Base-by-base conservation (phyloP, 37 sponge, comb jelly and placozoan genomes). In the Sycon ciliatum region DNA sequence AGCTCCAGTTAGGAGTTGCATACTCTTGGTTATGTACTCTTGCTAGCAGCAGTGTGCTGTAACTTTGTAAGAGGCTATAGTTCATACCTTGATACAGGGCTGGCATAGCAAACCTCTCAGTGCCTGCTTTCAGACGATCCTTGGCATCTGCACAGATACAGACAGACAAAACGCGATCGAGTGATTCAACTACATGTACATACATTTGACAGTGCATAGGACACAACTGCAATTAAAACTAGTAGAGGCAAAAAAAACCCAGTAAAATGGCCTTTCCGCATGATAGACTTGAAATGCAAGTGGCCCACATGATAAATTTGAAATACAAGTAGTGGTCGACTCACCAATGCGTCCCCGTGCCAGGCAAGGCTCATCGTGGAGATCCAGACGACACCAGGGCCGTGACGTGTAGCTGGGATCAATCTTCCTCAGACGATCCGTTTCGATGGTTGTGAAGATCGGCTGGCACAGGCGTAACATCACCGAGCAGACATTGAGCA, bases 401-500 rank as follows among this genome's bases (percentile, higher is more conserved):
- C 80, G 76, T 39, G 60, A 28, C n/a, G 79, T 58, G 60, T 90
- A 90, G 34, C 34, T 62, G 0, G 73, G 67, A 28, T 39, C 36
- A 20, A 90, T 83, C 36, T 76, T 78, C 13, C 56, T 42, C 57
- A 90, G 76, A 68, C 85, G 85, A 2, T 71, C 60, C 31, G 49
- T 82, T 39, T 83, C 71, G 9, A 78, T 28, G 29, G 53, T 46
- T 34, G 53, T 74, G 65, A 86, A 86, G 70, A 90, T 80, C 11
- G 86, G 86, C 49, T 86, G 74, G 42, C 86, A 86, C 75, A 90
- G 36, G 13, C 71, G 39, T 67, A 90, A 71, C 36, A 90, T 42
- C n/a, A 90, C 83, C 9, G 80, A 64, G 65, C 86, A 85, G 76
- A 90, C 71, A 65, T 90, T 90, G 26, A 90, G 55, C 69, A 87